phyloP scores from a whole-genome alignment of 2,797 vertebrate genomes.

The Aeoliscus strigatus region DNA sequence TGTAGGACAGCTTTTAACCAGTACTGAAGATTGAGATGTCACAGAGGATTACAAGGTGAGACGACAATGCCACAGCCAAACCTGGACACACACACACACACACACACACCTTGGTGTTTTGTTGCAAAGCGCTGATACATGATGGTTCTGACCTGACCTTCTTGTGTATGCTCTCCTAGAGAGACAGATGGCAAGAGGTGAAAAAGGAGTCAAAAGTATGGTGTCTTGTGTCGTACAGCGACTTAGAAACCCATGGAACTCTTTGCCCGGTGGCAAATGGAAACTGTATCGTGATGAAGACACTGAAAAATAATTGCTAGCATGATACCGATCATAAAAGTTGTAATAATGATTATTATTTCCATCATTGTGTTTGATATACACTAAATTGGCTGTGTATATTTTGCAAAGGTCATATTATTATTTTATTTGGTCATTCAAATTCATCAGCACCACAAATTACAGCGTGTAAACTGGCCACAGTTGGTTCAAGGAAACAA shows the following conservation, averaged over 20 bases:
- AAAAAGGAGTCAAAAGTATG: conserved; percentile 3
- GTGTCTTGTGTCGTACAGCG: conserved; percentile 8
- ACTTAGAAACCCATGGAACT: conserved; percentile 10
- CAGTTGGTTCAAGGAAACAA: not conserved
- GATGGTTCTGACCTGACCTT: conserved; percentile 31
- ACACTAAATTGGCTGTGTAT: too few species aligned
- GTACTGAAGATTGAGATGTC: conserved; percentile 33
- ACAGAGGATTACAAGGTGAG: conserved; percentile 43
- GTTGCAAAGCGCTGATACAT: conserved; percentile 25
- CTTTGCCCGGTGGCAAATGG: conserved; percentile 1
- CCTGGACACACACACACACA: conserved; percentile 3
- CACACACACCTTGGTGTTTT: conserved; percentile 40
- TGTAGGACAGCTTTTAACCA: conserved; percentile 39
- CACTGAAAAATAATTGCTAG: not conserved
- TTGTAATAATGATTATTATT: too few species aligned
- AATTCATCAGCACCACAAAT: too few species aligned
- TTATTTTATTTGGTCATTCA: too few species aligned
- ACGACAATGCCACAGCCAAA: conserved; percentile 37
- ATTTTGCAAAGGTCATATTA: too few species aligned
- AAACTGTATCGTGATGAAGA: conserved; percentile 1
- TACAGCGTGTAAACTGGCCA: too few species aligned
- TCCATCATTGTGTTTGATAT: too few species aligned
- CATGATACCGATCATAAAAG: too few species aligned
- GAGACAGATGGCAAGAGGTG: conserved; percentile 31
- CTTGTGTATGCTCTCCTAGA: conserved; percentile 24